A percentile compares a stretch with the other conserved stretches of the same genome.
These are phyloP conservation scores for Enteromius viviparus DNA, from an alignment of 2,797 vertebrate genomes.

Conservation along the genomic window DNA sequence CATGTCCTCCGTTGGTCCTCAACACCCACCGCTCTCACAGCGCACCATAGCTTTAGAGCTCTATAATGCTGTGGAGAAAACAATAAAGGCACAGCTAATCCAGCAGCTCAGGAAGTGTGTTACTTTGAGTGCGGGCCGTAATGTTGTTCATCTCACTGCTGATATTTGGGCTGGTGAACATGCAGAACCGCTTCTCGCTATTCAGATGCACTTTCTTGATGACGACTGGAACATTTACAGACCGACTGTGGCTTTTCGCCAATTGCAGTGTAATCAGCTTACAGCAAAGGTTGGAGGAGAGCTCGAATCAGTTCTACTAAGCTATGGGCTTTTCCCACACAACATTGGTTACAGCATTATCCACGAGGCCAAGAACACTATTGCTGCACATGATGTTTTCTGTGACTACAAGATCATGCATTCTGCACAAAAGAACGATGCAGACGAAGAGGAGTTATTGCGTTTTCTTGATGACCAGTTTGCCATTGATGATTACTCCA, in stretches of 20 bases:
- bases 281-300: conserved; percentile 69
- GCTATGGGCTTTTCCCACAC: conserved; percentile 77
- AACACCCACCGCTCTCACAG: conserved; percentile 74
- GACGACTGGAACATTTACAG: conserved; percentile 75
- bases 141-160: conserved; percentile 72
- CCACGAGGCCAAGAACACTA: conserved; percentile 73
- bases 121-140: conserved; percentile 51
- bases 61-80: conserved; percentile 78
- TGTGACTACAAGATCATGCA: conserved; percentile 78
- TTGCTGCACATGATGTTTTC: conserved; percentile 72
- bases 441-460: conserved; percentile 72
- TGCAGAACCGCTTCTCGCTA: conserved; percentile 63
- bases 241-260: conserved; percentile 76
- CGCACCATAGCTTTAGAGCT: conserved; percentile 71
- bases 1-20: conserved; percentile 70
- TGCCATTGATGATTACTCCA: conserved; percentile 62
- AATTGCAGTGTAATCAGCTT: conserved; percentile 67
- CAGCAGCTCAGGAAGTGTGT: conserved; percentile 74
- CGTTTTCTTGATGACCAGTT: conserved; percentile 72
- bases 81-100: conserved; percentile 77
- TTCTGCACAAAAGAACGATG: conserved; percentile 70
- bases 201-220: conserved; percentile 78
- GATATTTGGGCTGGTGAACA: conserved; percentile 75
- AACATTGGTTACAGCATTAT: conserved; percentile 77
- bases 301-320: conserved; percentile 77